Evolutionary conservation across 1,140 invertebrate species (phyloP), one percentile per base, ranked within the genome.

Genomic region (Phymorhynchus buccinoides): DNA sequence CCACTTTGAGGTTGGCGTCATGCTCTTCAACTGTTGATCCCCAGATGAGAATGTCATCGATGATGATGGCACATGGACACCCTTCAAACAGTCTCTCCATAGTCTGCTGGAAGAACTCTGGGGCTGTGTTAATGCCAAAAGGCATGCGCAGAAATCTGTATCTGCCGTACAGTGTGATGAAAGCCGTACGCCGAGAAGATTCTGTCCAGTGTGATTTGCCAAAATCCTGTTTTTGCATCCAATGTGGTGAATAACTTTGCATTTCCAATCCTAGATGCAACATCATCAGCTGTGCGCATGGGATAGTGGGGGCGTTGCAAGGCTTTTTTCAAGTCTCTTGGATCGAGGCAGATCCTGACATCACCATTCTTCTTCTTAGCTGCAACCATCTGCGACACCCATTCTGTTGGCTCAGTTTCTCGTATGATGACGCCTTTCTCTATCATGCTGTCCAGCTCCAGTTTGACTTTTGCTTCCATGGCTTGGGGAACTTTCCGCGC

Each of bases 71-170:
- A 18, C 68, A 71, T 71, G 68, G 68, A 22, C 35, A 71, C 7
- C 68, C 68, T 22, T 71, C 68, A 35, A 37, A 71, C 30, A 71
- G 68, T 35, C 68, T 71, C 35, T 71, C 66, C 68, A 71, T 35
- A 12, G 68, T 37, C 35, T 35, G 68, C 68, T 71, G 68, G 30
- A 71, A 71, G 14, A 71, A n/a, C 18, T 71, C 68, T 35, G 30
- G 35, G 7, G 68, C 68, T 71, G 68, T 71, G 30, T 71, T 71
- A 12, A 71, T 71, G 68, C 68, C 30, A 71, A 71, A 71, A 32
- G 68, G 68, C 68, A 35, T 71, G 68, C 30, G 68, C 6, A 71
- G 68, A 35, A 71, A 71, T 18, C 68, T 71, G 68, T 71, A 71
- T 18, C 68, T 71, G 30, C 68, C 62, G n/a, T n/a, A n/a, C n/a